Evolutionary conservation across 2,797 vertebrate species (phyloP).

Genomic region (Cossypha niveicapilla): DNA sequence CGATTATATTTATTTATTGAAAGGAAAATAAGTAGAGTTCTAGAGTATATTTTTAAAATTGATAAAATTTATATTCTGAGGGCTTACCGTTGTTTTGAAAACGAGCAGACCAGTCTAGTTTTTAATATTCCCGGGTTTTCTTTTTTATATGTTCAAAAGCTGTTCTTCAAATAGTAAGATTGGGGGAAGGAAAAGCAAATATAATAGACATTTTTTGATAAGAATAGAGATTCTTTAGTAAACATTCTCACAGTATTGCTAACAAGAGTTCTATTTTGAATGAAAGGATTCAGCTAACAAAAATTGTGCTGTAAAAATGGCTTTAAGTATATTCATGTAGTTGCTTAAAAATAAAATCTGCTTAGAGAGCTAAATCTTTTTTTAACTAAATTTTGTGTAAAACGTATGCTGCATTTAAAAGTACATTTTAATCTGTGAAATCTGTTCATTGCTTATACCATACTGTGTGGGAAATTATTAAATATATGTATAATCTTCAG

Average conservation of each 20-base stretch:
- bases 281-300: not conserved
- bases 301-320: not conserved
- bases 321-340: not conserved
- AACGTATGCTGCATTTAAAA: not conserved
- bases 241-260: not conserved
- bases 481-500: not conserved
- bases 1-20: not conserved
- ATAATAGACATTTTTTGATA: conserved; percentile 24
- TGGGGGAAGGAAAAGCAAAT: conserved; percentile 26
- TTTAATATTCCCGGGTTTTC: conserved; percentile 3
- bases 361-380: not conserved
- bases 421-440: not conserved
- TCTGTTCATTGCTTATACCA: not conserved
- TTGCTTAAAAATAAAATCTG: not conserved
- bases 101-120: not conserved
- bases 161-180: not conserved
- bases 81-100: not conserved
- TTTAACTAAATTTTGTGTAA: not conserved
- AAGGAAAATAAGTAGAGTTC: not conserved
- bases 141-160: not conserved
- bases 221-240: not conserved
- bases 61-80: not conserved
- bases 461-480: not conserved
- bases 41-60: not conserved
- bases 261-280: not conserved